Conservation (phyloP, 2,888 invertebrate species). For the Pasiphila rectangulata region DNA sequence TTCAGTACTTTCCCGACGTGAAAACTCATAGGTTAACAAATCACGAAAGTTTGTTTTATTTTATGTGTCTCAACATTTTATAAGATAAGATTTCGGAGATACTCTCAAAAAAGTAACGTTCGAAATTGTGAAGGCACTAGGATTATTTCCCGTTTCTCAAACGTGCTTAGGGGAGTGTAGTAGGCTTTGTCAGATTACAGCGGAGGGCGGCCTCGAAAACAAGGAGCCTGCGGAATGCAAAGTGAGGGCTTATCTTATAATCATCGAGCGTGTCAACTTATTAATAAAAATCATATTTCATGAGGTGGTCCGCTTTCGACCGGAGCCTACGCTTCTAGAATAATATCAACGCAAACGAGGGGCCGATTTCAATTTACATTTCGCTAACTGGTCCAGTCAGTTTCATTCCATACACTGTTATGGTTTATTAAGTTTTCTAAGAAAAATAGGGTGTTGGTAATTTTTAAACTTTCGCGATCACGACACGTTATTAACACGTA, state of each 20-base stretch:
- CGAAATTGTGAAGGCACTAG: constrained; percentile 34
- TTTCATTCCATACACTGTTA: not conserved
- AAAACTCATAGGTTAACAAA: no score
- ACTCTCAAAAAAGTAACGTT: not conserved
- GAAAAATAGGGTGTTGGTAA: no score
- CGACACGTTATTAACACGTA: no score
- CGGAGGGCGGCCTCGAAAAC: constrained; percentile 63
- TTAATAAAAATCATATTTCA: constrained; percentile 82
- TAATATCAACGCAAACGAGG: constrained; percentile 44
- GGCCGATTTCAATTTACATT: not conserved
- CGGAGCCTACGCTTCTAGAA: constrained; percentile 57
- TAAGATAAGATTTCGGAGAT: not conserved
- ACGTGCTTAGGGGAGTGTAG: constrained; percentile 36
- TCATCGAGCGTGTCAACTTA: constrained; percentile 81
- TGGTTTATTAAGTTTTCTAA: no score
- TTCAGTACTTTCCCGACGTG: no score
- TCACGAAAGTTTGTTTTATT: no score
- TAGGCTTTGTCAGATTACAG: constrained; percentile 68
- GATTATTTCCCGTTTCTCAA: constrained; percentile 43
- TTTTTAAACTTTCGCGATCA: no score
- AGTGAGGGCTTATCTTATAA: constrained; percentile 80
- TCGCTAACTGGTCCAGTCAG: not conserved
- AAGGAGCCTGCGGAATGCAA: constrained; percentile 76
- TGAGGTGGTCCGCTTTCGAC: constrained; percentile 52
- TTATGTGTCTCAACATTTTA: not conserved